Evolutionary conservation across 2,797 vertebrate genomes (phyloP).

Genomic region (Danio aesculapii): DNA sequence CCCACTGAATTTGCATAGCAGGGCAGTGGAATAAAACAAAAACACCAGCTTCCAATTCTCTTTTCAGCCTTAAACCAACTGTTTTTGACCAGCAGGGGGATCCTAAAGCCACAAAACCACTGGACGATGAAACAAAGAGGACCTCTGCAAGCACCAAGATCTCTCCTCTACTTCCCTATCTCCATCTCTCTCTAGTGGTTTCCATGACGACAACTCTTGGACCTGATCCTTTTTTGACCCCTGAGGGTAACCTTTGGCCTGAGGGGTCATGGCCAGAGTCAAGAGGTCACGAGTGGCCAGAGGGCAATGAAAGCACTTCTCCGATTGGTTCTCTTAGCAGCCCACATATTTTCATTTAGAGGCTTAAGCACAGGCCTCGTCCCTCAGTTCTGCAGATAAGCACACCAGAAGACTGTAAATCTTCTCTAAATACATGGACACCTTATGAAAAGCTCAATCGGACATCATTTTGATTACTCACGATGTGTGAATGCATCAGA

Average conservation of each 20-base stretch:
- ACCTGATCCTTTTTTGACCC: conserved; percentile 74
- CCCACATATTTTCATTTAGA: conserved; percentile 55
- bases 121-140: conserved; percentile 44
- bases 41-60: not conserved
- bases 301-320: conserved; percentile 78
- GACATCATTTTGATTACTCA: not conserved
- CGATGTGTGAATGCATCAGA: conserved; percentile 1
- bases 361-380: not conserved
- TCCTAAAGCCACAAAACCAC: conserved; percentile 18
- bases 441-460: not conserved
- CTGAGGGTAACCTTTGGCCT: conserved; percentile 77
- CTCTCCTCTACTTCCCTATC: conserved; percentile 57
- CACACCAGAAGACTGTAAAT: not conserved
- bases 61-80: not conserved
- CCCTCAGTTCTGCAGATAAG: conserved; percentile 7
- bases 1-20: too few species aligned
- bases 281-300: conserved; percentile 79
- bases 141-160: conserved; percentile 11
- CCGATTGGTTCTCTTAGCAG: conserved; percentile 76
- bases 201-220: conserved; percentile 75
- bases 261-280: conserved; percentile 78
- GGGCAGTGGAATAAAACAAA: too few species aligned
- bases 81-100: conserved; percentile 46
- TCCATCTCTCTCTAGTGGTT: conserved; percentile 67
- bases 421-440: not conserved